phyloP scores from a whole-genome alignment of 2,113 vertebrate species.

The Scartelaos histophorus region DNA sequence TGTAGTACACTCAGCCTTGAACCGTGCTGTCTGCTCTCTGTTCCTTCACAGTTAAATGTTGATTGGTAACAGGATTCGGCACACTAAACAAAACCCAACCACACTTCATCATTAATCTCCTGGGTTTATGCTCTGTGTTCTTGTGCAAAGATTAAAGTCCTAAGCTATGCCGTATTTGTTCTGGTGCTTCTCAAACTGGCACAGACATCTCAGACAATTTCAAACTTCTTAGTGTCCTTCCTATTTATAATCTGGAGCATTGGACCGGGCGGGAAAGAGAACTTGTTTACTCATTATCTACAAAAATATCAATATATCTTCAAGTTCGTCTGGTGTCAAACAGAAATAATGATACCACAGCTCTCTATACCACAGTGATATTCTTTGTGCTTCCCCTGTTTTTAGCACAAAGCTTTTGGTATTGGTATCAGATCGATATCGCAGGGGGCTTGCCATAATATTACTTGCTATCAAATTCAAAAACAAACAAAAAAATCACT shows the following conservation, averaged over 20 bases:
- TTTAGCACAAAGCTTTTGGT: no score
- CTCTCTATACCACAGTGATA: no score
- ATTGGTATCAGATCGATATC: no score
- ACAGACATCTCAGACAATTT: neutral
- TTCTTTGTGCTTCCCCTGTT: no score
- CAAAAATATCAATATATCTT: no score
- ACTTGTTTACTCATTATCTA: no score
- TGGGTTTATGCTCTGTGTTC: conserved; percentile 1
- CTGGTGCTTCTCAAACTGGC: neutral
- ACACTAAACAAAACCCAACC: conserved; percentile 24
- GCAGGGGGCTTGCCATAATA: no score
- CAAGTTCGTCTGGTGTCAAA: no score
- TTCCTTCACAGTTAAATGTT: conserved; percentile 29
- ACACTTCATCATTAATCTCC: conserved; percentile 25
- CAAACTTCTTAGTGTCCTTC: neutral
- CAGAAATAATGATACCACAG: no score
- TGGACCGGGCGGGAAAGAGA: no score
- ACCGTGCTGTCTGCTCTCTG: neutral
- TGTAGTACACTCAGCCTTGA: neutral
- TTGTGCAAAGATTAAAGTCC: conserved; percentile 23
- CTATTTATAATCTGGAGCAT: neutral
- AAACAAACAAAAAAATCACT: no score
- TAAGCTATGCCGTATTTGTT: conserved; percentile 2
- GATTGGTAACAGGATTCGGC: conserved; percentile 60
- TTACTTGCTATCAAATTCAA: no score